These are phyloP conservation scores for Oncopodura yosiiana DNA, from an alignment of 1,140 invertebrate species.

Conservation along the genomic window DNA sequence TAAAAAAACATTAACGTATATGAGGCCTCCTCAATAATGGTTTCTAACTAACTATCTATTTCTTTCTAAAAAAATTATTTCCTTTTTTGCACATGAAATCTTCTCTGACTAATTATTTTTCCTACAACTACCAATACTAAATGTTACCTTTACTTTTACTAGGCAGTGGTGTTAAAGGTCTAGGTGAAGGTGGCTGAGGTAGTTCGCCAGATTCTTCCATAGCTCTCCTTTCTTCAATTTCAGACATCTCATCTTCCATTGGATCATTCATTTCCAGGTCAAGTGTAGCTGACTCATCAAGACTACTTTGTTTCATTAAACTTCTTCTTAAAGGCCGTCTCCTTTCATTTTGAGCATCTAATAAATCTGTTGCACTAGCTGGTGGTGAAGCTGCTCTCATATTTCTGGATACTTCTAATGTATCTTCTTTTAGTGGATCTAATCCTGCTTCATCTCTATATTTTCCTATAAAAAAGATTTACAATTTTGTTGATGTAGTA, in stretches of 20 bases:
- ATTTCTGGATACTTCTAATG: conserved; percentile 77
- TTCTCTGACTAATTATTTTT: too few relatives aligned
- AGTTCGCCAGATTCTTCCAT: conserved; percentile 40
- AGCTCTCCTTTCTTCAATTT: conserved; percentile 44
- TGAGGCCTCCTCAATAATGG: background rate
- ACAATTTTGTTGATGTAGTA: background rate
- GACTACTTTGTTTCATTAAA: conserved; percentile 84
- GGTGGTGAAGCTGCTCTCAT: conserved; percentile 94
- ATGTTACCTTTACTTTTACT: conserved; percentile 37
- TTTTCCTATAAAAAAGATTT: conserved; percentile 39
- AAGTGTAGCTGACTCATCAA: conserved; percentile 73
- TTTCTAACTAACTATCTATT: background rate
- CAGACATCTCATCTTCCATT: conserved; percentile 39
- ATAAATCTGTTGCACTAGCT: conserved; percentile 77
- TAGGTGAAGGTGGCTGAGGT: conserved; percentile 44
- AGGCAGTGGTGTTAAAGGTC: conserved; percentile 44
- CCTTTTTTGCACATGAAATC: too few relatives aligned
- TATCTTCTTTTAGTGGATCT: conserved; percentile 73
- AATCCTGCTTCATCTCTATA: conserved; percentile 63
- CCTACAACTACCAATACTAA: too few relatives aligned
- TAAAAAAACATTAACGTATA: too few relatives aligned
- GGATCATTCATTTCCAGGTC: conserved; percentile 46
- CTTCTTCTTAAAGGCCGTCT: conserved; percentile 55
- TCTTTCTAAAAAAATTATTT: too few relatives aligned
- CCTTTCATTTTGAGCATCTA: conserved; percentile 77